Base-by-base conservation (phyloP, 2,113 vertebrate species). In the Furnarius figulus region DNA sequence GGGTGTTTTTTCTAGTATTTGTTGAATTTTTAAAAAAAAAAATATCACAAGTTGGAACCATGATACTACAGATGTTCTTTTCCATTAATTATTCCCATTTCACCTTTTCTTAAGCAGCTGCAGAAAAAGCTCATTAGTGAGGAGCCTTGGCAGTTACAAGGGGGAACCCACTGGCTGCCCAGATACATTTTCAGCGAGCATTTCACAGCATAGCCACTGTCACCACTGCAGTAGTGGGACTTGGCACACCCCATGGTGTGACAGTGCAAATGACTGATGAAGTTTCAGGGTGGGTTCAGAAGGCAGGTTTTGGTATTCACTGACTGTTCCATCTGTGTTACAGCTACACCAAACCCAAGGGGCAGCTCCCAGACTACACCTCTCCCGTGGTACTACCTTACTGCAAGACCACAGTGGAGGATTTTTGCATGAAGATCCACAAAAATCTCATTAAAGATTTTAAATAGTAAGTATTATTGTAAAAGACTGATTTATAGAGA, bases 281-380 rank as follows among this genome's bases (percentile, higher is more conserved):
- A 44, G 33, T 39, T 8, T 11, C 16, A 11, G 1, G 8, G 9
- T 50, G 58, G 16, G 24, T 25, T 72, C 31, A 63, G 65, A 89
- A 42, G 44, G 6, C 5, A n/a, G 28, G 27, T 27, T 82, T 61
- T 55, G n/a, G 12, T 78, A 40, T 3, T 75, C 46, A 79, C 40
- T 31, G 33, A 42, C 44, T 46, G 27, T 56, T 75, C 46, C 14
- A 13, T 65, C 33, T 93, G 28, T 37, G 22, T 97, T 98, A 42
- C 97, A 99, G 99, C 96, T 99, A 99, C 95, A 99, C 99, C 63
- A 99, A 99, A 97, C 99, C 99, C n/a, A 99, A 99, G 97, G 99
- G 99, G 40, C 99, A 99, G 96, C 98, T 99, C 49, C 99, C 99
- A 16, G 99, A 99, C 97, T 99, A 99, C 89, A 99, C 98, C 2